phyloP scores from a whole-genome alignment of 2,113 vertebrate genomes.

The Misgurnus mizolepis region DNA sequence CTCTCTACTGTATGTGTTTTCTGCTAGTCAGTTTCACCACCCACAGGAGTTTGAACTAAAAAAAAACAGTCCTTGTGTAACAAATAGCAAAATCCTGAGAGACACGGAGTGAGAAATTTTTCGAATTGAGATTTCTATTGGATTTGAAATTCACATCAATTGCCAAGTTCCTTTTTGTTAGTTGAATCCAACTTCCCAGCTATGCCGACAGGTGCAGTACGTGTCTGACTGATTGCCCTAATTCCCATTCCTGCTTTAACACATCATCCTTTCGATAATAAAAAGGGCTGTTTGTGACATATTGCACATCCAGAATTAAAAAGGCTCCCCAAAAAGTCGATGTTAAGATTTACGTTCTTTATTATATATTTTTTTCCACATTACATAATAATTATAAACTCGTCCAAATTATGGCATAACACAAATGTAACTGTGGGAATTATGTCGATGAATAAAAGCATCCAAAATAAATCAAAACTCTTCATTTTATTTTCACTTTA shows the following conservation, averaged over 20 bases:
- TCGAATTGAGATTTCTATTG: background rate
- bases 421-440: too few relatives aligned
- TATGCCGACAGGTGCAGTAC: background rate
- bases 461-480: too few relatives aligned
- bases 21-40: conserved; percentile 3
- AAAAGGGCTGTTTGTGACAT: background rate
- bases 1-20: background rate
- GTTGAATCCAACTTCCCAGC: background rate
- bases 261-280: conserved; percentile 11
- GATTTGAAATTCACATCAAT: background rate
- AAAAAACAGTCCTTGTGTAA: conserved; percentile 5
- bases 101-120: background rate
- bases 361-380: too few relatives aligned
- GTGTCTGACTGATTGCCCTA: background rate
- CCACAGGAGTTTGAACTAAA: conserved; percentile 14
- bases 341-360: too few relatives aligned
- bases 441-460: too few relatives aligned
- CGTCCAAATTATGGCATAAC: too few relatives aligned
- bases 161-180: background rate
- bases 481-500: too few relatives aligned
- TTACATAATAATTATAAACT: too few relatives aligned
- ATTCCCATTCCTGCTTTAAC: conserved; percentile 13
- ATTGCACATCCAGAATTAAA: background rate
- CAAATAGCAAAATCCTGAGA: conserved; percentile 3
- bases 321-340: too few relatives aligned